Evolutionary conservation across 2,888 invertebrate genomes (phyloP).

Genomic region (Orthosia incerta): DNA sequence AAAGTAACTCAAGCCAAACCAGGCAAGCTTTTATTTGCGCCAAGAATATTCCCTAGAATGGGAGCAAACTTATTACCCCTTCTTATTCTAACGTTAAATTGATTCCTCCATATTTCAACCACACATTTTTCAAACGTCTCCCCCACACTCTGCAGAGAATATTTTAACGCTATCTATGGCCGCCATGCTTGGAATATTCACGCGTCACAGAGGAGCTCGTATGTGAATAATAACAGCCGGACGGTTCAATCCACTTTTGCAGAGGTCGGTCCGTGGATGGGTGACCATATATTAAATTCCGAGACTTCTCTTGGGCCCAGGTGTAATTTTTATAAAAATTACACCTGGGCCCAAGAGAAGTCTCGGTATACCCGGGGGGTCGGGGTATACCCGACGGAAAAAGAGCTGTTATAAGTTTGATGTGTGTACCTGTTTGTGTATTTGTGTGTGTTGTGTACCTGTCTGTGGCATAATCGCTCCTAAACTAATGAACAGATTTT

Average conservation of each 20-base stretch:
- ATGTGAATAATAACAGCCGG: neutral
- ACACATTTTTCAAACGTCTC: constrained; percentile 35
- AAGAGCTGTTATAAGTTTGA: no score
- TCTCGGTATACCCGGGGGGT: no score
- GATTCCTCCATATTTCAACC: constrained; percentile 27
- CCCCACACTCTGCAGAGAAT: neutral
- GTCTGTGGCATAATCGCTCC: no score
- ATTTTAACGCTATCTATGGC: constrained; percentile 6
- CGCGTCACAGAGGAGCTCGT: neutral
- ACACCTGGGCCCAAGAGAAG: neutral
- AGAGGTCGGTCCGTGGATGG: neutral
- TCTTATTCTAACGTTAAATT: constrained; percentile 31
- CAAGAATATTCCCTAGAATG: neutral
- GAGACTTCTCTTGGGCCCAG: neutral
- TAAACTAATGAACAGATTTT: no score
- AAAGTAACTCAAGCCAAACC: neutral
- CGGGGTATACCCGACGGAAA: no score
- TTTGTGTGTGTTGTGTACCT: no score
- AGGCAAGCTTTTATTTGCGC: neutral
- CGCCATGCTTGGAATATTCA: constrained; percentile 8
- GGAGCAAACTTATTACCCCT: neutral
- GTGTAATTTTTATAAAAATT: neutral
- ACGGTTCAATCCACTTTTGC: neutral
- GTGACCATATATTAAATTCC: neutral
- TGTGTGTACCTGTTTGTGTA: no score